Evolutionary conservation across 2,113 vertebrate species (phyloP).

Genomic region (Thunnus maccoyii): DNA sequence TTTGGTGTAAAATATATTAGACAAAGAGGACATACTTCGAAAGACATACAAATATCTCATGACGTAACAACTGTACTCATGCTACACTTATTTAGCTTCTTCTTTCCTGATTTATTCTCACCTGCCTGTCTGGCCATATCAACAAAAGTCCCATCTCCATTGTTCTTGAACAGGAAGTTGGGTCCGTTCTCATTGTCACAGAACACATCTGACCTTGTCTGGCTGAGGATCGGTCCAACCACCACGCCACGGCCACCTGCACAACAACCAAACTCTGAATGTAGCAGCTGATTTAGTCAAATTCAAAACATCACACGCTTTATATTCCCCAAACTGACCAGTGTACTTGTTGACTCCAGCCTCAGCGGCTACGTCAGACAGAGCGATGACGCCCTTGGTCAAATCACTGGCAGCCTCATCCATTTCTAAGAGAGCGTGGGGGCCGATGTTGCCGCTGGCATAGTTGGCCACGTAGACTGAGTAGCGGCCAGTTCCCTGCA

Average conservation of each 20-base stretch:
- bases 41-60: no score
- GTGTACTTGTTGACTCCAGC: conserved; percentile 93
- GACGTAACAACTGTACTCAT: no score
- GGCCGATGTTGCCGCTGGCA: conserved; percentile 90
- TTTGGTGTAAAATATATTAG: neutral
- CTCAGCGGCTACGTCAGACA: conserved; percentile 89
- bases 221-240: conserved; percentile 93
- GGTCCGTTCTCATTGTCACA: conserved; percentile 97
- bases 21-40: no score
- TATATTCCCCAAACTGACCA: conserved; percentile 81
- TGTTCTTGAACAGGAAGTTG: conserved; percentile 96
- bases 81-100: neutral
- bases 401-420: conserved; percentile 91
- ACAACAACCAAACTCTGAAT: conserved; percentile 13
- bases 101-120: conserved; percentile 71
- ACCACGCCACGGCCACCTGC: conserved; percentile 94
- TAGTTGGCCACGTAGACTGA: conserved; percentile 96
- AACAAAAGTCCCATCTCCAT: conserved; percentile 90
- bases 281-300: neutral
- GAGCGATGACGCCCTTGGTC: conserved; percentile 87
- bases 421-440: conserved; percentile 94
- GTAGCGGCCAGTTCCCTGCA: conserved; percentile 93
- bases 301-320: neutral
- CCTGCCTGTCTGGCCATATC: conserved; percentile 88
- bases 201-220: conserved; percentile 91